Conservation (phyloP, 2,113 vertebrate genomes). For the Martes martes region DNA sequence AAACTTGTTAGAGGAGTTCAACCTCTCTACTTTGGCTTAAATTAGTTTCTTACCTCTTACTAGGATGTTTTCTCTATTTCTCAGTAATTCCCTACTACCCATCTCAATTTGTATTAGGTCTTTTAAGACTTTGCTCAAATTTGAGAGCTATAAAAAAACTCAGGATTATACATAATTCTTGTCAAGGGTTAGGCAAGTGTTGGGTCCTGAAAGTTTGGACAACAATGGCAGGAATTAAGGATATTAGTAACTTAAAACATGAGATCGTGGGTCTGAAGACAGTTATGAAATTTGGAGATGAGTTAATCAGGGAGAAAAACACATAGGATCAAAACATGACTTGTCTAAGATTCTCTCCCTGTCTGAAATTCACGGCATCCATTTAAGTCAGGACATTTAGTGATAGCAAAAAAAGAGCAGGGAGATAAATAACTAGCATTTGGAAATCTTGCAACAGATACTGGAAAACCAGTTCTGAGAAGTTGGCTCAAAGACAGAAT, state of each 20-base stretch:
- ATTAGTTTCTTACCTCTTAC: background rate
- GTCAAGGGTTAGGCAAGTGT: background rate
- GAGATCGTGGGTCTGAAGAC: background rate
- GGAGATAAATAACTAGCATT: background rate
- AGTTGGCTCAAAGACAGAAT: background rate
- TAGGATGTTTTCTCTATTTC: background rate
- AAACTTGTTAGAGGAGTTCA: background rate
- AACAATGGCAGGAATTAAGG: background rate
- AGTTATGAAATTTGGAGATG: background rate
- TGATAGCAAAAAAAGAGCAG: background rate
- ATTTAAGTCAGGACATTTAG: background rate
- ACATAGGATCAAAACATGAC: background rate
- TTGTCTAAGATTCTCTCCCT: background rate
- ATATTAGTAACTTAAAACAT: background rate
- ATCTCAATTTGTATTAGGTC: background rate
- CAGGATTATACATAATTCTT: background rate
- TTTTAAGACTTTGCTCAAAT: background rate
- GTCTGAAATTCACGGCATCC: background rate
- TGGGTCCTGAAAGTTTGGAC: background rate
- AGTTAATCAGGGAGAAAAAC: background rate
- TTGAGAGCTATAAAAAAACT: background rate
- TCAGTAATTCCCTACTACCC: background rate
- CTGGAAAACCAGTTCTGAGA: background rate
- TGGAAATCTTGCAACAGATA: background rate
- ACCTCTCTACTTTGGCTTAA: background rate